A percentile compares a stretch with the other conserved stretches of the same genome.
Conservation (phyloP, 2,797 vertebrate species). For the Typhlichthys subterraneus region DNA sequence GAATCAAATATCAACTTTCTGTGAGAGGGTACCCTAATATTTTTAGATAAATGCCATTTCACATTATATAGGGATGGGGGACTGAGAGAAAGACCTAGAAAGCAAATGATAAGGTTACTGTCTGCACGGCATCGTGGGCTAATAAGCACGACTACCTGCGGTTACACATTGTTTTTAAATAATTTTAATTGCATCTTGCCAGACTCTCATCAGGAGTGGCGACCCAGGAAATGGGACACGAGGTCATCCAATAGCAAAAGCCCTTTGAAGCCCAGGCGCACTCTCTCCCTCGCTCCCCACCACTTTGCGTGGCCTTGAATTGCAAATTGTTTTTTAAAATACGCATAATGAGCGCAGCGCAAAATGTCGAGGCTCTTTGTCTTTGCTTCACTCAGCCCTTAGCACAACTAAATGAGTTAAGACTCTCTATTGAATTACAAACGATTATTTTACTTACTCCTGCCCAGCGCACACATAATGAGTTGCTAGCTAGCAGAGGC, state of each 20-base stretch:
- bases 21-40: conserved; percentile 54
- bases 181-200: conserved; percentile 81
- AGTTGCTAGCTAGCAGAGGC: conserved; percentile 43
- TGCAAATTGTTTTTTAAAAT: conserved; percentile 89
- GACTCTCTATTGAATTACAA: conserved; percentile 93
- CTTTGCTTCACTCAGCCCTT: conserved; percentile 89
- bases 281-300: conserved; percentile 41
- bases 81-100: conserved; percentile 23
- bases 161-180: conserved; percentile 78
- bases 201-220: conserved; percentile 73
- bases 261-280: conserved; percentile 72
- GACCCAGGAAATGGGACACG: conserved; percentile 75
- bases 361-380: conserved; percentile 85
- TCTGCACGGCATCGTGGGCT: conserved; percentile 56
- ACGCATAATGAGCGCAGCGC: conserved; percentile 89
- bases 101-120: conserved; percentile 54
- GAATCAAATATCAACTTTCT: conserved; percentile 28
- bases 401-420: conserved; percentile 91
- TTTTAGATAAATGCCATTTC: conserved; percentile 52
- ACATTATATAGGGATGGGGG: conserved; percentile 3
- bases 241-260: conserved; percentile 74
- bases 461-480: conserved; percentile 69
- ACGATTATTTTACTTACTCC: conserved; percentile 80
- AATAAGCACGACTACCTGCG: conserved; percentile 69
- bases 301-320: conserved; percentile 88